Conservation (phyloP, 2,888 invertebrate genomes). For the Palloptera scutellata region DNA sequence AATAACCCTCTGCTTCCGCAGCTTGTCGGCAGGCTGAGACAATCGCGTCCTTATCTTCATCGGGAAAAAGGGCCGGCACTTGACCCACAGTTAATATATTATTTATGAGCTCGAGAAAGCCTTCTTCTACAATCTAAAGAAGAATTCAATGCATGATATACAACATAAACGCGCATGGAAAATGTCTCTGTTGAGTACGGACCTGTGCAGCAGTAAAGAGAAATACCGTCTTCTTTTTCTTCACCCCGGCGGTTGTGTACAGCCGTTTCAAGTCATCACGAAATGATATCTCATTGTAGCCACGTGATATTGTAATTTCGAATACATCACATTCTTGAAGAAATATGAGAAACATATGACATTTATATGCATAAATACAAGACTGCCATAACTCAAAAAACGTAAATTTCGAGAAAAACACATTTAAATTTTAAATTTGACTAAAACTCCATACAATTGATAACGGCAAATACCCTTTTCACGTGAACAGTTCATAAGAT, state of each 20-base stretch:
- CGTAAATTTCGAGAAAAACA: no score
- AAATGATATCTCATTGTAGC: constrained; percentile 83
- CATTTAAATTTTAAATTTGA: no score
- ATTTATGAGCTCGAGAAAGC: constrained; percentile 89
- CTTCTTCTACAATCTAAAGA: constrained; percentile 74
- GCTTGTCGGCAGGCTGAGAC: constrained; percentile 74
- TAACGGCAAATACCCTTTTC: no score
- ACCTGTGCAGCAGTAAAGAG: constrained; percentile 84
- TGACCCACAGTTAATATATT: constrained; percentile 90
- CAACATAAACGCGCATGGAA: not conserved
- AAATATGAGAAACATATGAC: no score
- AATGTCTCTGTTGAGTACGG: not conserved
- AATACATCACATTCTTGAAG: constrained; percentile 77
- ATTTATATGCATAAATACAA: no score
- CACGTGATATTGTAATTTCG: constrained; percentile 83
- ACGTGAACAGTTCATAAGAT: no score
- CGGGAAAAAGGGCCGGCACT: constrained; percentile 85
- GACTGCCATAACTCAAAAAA: no score
- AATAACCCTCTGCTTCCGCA: constrained; percentile 76
- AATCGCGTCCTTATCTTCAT: constrained; percentile 88
- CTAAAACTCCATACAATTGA: no score
- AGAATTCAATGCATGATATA: not conserved
- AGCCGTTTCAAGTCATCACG: constrained; percentile 86
- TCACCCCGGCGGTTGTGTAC: constrained; percentile 79
- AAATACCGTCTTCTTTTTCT: constrained; percentile 81